Conservation (phyloP, 2,797 vertebrate species). For the Florisuga fusca region DNA sequence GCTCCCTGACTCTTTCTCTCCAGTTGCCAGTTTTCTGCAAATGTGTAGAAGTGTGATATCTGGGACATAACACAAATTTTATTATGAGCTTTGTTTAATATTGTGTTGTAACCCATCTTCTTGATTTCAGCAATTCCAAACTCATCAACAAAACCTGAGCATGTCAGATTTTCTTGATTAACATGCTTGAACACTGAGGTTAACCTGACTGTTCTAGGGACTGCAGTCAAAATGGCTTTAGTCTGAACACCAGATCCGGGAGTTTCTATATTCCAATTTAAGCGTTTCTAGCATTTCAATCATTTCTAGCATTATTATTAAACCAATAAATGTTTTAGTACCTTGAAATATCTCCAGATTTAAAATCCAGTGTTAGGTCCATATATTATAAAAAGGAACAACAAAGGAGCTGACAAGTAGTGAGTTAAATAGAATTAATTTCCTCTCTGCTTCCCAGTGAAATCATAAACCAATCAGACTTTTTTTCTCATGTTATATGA, state of each 20-base stretch:
- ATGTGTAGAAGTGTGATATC: neutral
- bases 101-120: neutral
- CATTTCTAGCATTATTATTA: constrained; percentile 61
- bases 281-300: constrained; percentile 61
- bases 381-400: constrained; percentile 56
- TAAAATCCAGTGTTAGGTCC: constrained; percentile 28
- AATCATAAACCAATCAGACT: constrained; percentile 62
- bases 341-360: constrained; percentile 54
- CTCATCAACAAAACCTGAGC: constrained; percentile 7
- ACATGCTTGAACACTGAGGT: neutral
- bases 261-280: constrained; percentile 29
- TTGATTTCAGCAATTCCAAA: constrained; percentile 36
- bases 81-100: neutral
- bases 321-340: constrained; percentile 62
- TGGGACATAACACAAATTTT: neutral
- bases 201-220: neutral
- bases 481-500: constrained; percentile 53
- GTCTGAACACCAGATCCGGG: constrained; percentile 18
- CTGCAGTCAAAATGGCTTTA: constrained; percentile 5
- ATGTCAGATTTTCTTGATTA: constrained; percentile 16
- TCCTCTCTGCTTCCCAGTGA: constrained; percentile 48
- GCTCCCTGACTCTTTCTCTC: neutral
- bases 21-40: neutral
- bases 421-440: constrained; percentile 67
- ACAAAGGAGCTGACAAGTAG: constrained; percentile 60